Base-by-base conservation (phyloP, 2,888 invertebrate species). In the Cephus nigrinus region DNA sequence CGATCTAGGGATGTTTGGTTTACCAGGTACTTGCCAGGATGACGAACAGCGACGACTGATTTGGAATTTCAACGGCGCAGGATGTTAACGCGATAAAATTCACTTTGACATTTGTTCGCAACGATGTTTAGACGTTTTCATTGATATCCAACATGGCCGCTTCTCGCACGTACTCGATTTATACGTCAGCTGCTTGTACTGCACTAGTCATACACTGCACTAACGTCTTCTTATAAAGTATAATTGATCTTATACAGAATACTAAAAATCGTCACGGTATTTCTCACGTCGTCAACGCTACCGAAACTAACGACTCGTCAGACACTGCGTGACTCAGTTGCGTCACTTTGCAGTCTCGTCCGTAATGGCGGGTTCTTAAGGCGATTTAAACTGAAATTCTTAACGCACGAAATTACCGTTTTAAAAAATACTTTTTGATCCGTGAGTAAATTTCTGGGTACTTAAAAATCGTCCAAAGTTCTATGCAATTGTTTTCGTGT, bases 351-450 rank as follows among this genome's bases (percentile, higher is more conserved):
- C 23, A 55, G 23, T 55, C 15, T 55, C 40, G 40, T 55, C 15
- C 15, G 40, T 40, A 40, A 15, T 5, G 40, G 1, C 78, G 77
- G 76, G 79, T 79, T 79, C 77, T n/a, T 69, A 77, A 79, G 75
- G 76, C 78, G 74, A 75, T 69, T 35, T 68, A 32, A 71, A 36
- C 35, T 76, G 71, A 69, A 71, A 40, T 40, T 15, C 12, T 40
- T 12, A 40, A 15, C 40, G 12, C 15, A 15, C 40, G 4, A 5
- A 40, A 23, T 23, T 40, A 40, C 40, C 5, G 40, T 40, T 23
- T 9, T 40, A 5, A 55, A 23, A 55, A 55, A 55, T 55, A 55
- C 23, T 55, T 55, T 15, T 4, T 4, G 23, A 55, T 55, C 40
- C 40, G 40, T 23, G 40, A 55, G 23, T 23, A 55, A 5, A 23